Base-by-base conservation (phyloP, 1,140 invertebrate species). In the Philopotamus ludificatus region DNA sequence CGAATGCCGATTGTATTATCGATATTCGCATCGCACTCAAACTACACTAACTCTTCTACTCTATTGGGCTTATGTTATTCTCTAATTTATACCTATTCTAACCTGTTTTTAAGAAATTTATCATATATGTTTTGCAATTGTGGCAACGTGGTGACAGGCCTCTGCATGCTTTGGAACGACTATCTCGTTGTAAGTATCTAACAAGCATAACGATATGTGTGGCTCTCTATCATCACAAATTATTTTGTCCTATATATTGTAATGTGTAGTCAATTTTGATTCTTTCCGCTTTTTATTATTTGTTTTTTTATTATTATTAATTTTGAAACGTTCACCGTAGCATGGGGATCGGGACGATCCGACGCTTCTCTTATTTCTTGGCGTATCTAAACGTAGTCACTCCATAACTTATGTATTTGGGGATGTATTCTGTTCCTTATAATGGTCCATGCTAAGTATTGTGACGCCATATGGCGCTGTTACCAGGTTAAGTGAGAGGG, bases 401-500 rank as follows among this genome's bases (percentile, higher is more conserved):
- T 34, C 4, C 28, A n/a, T 23, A 12, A 26, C 10, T 7, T 4
- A 26, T n/a, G 4, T 26, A 54, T 54, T 54, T 23, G 10, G 15
- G 22, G 12, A 28, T 54, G 7, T 2, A 54, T 10, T 26, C 15
- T 25, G 22, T 45, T 12, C 20, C 22, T 9, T 59, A 25, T 59
- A 47, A 20, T 59, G 49, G 47, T 47, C 55, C 60, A 62, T 70
- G 65, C 62, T 67, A 70, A 70, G 68, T 66, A 63, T 66, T 63
- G 58, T 65, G 59, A 66, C 55, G 72, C 61, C 71, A 70, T 45
- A 64, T 70, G 71, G 69, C 71, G 72, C 71, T 70, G 72, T 72
- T 67, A 73, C 75, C 88, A 95, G 94, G 88, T 87, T 96, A 76
- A 94, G 92, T 81, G 95, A 98, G 87, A 96, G 93, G 71, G 94